Base-by-base conservation (phyloP, 1,140 invertebrate species). In the Trichonephila clavipes region DNA sequence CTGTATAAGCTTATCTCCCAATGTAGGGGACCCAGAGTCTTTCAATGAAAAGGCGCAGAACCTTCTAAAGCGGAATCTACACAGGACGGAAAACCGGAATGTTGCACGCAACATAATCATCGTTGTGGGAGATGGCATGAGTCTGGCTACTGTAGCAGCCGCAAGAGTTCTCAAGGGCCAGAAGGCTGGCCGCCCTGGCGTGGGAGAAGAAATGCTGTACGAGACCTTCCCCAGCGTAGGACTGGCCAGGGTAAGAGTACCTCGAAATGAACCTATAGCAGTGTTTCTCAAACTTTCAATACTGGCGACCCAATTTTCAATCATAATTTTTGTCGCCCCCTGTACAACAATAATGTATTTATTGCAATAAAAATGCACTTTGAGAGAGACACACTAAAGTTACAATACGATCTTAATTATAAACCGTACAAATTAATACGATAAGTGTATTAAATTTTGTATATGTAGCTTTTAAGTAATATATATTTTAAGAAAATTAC, bases 51-150 rank as follows among this genome's bases (percentile, higher is more conserved):
- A 89, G 34, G 92, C 92, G 0, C 92, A 94, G n/a, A 19, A 34
- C 1, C 16, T 89, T 8, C 59, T 94, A 1, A 12, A 89, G n/a
- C 58, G 61, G 16, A 83, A 58, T 3, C 44, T 89, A 21, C 40
- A 2, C 1, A 66, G 66, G 66, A 16, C 58, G 0, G 98, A 98
- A 0, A 87, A 92, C 81, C 19, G 12, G 14, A 92, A 92, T 58
- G 91, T 92, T 19, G 91, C 91, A 0, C 98, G 97, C 95, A 99
- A 99, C 95, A 97, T 99, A 0, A 98, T 99, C 28, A 94, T 99
- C 0, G 99, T 99, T 95, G 96, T 99, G 12, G 98, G 98, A 0
- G 98, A 99, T 95, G 98, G 99, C 1, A 99, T 99, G 98, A 98
- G 98, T 12, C 97, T 98, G 0, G 97, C 98, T 62, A 99, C 98